A percentile compares a stretch with the other conserved stretches of the same genome.
These are phyloP conservation scores for Carcinoscorpius rotundicauda DNA, from an alignment of 1,140 invertebrate genomes.

Conservation along the genomic window DNA sequence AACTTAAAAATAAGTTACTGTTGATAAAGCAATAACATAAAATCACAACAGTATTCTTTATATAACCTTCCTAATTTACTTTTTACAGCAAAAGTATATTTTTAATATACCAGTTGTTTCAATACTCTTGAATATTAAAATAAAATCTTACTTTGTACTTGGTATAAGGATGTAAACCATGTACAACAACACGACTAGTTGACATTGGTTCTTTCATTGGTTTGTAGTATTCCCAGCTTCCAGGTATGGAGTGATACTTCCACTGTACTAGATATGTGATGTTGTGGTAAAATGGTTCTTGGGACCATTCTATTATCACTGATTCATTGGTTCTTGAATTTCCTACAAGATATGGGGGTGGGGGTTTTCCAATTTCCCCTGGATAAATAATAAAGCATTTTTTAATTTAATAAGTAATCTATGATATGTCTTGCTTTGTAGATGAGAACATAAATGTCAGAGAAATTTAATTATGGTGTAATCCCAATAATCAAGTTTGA, in stretches of 20 bases:
- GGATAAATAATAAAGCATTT: conserved; percentile 10
- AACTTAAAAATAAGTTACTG: too few relatives aligned
- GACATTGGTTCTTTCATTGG: conserved; percentile 45
- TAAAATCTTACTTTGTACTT: conserved; percentile 59
- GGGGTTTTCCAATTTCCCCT: conserved; percentile 55
- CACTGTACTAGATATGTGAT: conserved; percentile 63
- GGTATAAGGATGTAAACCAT: conserved; percentile 69
- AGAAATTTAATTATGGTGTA: too few relatives aligned
- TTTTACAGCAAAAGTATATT: conserved; percentile 15
- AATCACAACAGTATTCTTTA: not conserved
- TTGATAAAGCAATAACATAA: too few relatives aligned
- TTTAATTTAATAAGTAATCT: conserved; percentile 2
- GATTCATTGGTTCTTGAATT: conserved; percentile 58
- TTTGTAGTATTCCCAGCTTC: conserved; percentile 57
- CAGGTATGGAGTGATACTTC: conserved; percentile 51
- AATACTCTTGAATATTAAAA: too few relatives aligned
- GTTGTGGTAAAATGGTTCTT: conserved; percentile 36
- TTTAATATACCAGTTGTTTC: not conserved
- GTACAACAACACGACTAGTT: conserved; percentile 34
- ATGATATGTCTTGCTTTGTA: too few relatives aligned
- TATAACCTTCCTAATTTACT: not conserved
- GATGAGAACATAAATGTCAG: too few relatives aligned
- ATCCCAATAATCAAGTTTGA: too few relatives aligned
- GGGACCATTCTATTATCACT: conserved; percentile 65
- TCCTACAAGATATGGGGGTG: conserved; percentile 57